These are phyloP conservation scores for Suricata suricatta DNA, from an alignment of 2,113 vertebrate genomes.

Conservation along the genomic window DNA sequence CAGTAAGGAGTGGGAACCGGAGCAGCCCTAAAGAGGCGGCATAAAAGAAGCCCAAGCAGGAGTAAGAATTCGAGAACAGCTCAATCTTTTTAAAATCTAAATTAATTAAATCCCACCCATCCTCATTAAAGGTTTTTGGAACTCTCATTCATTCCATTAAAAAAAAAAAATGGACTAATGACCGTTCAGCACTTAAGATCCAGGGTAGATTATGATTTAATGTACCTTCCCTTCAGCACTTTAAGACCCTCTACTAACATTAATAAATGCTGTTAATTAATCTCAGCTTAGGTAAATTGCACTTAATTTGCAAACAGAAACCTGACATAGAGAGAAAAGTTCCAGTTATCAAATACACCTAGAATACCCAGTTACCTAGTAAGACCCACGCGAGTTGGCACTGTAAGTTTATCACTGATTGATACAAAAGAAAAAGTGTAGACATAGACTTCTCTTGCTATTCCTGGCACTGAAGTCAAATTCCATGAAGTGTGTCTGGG, in stretches of 20 bases:
- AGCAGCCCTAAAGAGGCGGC: background rate
- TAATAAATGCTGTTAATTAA: conserved; percentile 41
- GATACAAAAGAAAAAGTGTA: background rate
- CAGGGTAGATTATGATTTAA: background rate
- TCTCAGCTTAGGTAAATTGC: conserved; percentile 29
- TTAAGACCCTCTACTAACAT: background rate
- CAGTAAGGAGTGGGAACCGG: background rate
- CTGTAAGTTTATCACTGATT: background rate
- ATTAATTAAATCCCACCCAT: background rate
- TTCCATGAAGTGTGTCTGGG: background rate
- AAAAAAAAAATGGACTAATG: background rate
- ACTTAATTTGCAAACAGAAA: conserved; percentile 53
- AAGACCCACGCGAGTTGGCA: background rate
- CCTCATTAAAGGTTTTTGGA: background rate
- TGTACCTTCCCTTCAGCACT: background rate
- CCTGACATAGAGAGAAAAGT: background rate
- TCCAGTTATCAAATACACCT: background rate
- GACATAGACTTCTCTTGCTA: background rate
- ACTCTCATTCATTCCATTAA: background rate
- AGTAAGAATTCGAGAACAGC: background rate
- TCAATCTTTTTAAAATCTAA: background rate
- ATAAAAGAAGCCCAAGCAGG: background rate
- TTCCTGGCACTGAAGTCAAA: background rate
- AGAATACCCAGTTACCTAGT: background rate
- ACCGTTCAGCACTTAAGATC: background rate